Evolutionary conservation across 2,888 invertebrate genomes (phyloP), one percentile per base, ranked within the genome.

Genomic region (Rutpela maculata): DNA sequence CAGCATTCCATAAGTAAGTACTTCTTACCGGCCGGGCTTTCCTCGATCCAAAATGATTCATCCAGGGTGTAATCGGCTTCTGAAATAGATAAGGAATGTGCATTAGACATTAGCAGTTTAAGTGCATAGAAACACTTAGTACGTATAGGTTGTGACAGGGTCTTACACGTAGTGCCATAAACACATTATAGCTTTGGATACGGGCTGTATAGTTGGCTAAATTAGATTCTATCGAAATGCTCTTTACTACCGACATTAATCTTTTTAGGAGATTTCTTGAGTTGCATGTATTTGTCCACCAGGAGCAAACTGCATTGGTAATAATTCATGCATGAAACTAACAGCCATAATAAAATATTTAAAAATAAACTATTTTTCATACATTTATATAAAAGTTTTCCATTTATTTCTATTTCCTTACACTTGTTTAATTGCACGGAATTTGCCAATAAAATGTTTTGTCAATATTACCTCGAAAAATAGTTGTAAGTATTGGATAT

Each of bases 31-130:
- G 95, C 95, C 91, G 96, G 96, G 92, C 95, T 96, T 91, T 96
- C 96, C 91, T 96, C 96, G 92, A 95, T 96, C 96, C 96, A 96
- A 92, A 95, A 96, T 89, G 96, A 96, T 92, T 97, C 96, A 92
- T 97, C 96, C 92, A 96, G 93, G 88, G 96, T 96, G 91, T 96
- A 96, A 92, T 96, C 96, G 90, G 95, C 95, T 93, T 96, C 96
- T 97, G 95, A 73, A 95, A 96, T 91, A 90, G 87, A 84, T 87
- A 88, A 78, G 62, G 38, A n/a, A 70, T 26, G 26, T 70, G n/a
- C 31, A 55, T 72, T 72, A 72, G 55, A 72, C 22, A 55, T 50
- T 72, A 62, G 43, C 31, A 70, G 59, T 59, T 59, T 70, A 57
- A 56, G 68, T 56, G 56, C 57, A 11, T 31, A 26, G 55, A 35